Evolutionary conservation across 2,888 invertebrate species (phyloP), one percentile per base, ranked within the genome.

Genomic region (Sesia bembeciformis): DNA sequence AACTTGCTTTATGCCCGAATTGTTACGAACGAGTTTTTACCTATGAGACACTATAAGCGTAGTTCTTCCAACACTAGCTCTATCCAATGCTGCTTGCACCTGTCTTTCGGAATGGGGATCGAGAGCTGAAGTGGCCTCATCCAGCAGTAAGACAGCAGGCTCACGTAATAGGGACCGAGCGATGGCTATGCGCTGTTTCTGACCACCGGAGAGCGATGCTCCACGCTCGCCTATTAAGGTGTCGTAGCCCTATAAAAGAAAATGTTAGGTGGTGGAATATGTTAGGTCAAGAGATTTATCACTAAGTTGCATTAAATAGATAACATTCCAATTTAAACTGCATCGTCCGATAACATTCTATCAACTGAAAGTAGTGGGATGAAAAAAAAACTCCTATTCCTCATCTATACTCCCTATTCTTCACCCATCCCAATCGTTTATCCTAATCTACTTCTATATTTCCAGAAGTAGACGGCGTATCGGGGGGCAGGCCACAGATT

Each of bases 71-170:
- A 91, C 80, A 60, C 93, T 92, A 3, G 94, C 94, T 54, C 90
- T 85, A 68, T 95, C 94, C 51, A 95, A 79, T 0, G 96, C 96
- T 40, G 92, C 92, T 76, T 96, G 96, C 2, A 97, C 96, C 51
- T 92, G 93, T 0, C 92, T 90, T 74, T 96, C 97, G 52, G 95
- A 95, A 65, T 94, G 93, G 40, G 94, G 92, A 78, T 96, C 96
- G 51, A 96, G 85, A 0, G 96, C 96, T 0, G 96, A 96, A 0
- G 96, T 96, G 0, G 96, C 96, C 76, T 96, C 96, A 68, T 96
- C 96, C 56, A 95, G 78, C 8, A 95, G 78, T 53, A 94, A 83
- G 53, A 96, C 93, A 50, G 92, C 92, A 0, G 96, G 96, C 66
- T 94, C 92, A 6, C 94, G 89, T 1, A 96, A 90, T 59, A 96